Evolutionary conservation across 2,888 invertebrate genomes (phyloP).

Genomic region (Bruchidius siliquastri): DNA sequence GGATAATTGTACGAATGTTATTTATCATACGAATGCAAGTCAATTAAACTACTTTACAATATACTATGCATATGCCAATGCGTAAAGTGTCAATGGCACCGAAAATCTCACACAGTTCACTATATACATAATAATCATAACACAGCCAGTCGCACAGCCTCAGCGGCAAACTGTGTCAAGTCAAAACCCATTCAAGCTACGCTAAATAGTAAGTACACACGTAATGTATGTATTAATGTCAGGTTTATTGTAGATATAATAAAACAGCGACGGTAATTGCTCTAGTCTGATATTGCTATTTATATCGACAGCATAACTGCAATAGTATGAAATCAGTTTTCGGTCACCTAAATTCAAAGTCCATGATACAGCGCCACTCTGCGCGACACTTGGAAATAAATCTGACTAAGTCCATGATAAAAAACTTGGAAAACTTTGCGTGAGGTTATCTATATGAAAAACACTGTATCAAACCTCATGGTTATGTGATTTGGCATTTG

Average conservation of each 20-base stretch:
- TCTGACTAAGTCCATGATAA: too few species aligned
- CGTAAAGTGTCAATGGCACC: not conserved
- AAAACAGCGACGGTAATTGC: not conserved
- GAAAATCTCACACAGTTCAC: not conserved
- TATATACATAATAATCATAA: not conserved
- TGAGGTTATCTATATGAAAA: too few species aligned
- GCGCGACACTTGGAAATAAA: too few species aligned
- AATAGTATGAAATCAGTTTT: too few species aligned
- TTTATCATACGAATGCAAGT: not conserved
- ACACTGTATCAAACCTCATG: too few species aligned
- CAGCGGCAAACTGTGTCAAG: not conserved
- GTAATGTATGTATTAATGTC: conserved; percentile 3
- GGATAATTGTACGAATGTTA: not conserved
- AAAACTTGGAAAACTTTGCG: too few species aligned
- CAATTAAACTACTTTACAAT: not conserved
- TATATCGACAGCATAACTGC: not conserved
- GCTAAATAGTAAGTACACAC: not conserved
- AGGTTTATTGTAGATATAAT: conserved; percentile 2
- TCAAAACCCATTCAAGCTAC: not conserved
- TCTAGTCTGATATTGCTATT: not conserved
- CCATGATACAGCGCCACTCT: too few species aligned
- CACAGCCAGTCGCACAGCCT: not conserved
- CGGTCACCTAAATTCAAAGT: too few species aligned
- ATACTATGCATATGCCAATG: not conserved
- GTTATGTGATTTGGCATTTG: too few species aligned